Base-by-base conservation (phyloP, 1,140 invertebrate species). In the Pseudobourletiella spinata region DNA sequence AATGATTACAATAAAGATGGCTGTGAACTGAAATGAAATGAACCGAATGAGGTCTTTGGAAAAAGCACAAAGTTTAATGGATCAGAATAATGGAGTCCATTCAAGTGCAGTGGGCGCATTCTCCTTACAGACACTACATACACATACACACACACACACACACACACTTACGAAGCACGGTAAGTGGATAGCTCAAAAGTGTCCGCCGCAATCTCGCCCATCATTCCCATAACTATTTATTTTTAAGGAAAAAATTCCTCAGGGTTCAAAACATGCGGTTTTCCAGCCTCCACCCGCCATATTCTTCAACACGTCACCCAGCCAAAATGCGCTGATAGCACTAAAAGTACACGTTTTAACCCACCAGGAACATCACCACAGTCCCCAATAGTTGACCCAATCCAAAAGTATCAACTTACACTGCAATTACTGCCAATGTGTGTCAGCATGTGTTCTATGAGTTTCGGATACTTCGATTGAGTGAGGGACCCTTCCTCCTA, bases 31-130 rank as follows among this genome's bases (percentile, higher is more conserved):
- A 28, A 57, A 18, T 42, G 29, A 57, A 57, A 39, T 57, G 29
- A 57, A 57, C 29, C 20, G 35, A 57, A 39, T n/a, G 55, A n/a
- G 18, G 22, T 11, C 24, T 43, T 25, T 26, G 24, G 57, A 46
- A 42, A 39, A 62, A 51, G 54, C 39, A 39, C 18, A 57, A 63
- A 57, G 55, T 63, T 63, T 58, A 63, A 63, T 63, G 61, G 61
- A 58, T 63, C 61, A 57, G 61, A 63, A 62, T 62, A 62, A 62
- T 62, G 32, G 50, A 54, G 50, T 28, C 11, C 11, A 54, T 4
- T 54, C 6, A 54, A 54, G 14, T 54, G 50, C 24, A 28, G 25
- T 54, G 50, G 50, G 50, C 25, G n/a, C n/a, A n/a, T n/a, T n/a
- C n/a, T n/a, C n/a, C n/a, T n/a, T n/a, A n/a, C n/a, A n/a, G n/a